A percentile compares a stretch with the other conserved stretches of the same genome.
These are phyloP conservation scores for Falco peregrinus DNA, from an alignment of 2,797 vertebrate genomes.

Conservation along the genomic window DNA sequence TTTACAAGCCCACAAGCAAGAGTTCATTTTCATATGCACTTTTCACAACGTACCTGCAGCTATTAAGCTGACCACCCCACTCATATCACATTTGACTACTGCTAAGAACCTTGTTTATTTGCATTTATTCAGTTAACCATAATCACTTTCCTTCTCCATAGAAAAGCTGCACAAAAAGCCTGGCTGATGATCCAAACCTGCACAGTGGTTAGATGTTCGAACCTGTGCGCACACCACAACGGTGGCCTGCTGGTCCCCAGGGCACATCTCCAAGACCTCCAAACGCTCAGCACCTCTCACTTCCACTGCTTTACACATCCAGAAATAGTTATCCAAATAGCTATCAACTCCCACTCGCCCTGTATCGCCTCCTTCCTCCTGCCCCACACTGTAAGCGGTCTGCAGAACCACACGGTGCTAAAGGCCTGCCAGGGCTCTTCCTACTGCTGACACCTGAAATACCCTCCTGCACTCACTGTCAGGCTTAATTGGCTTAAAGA, in stretches of 20 bases:
- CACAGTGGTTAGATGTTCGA: neutral
- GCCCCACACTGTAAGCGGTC: neutral
- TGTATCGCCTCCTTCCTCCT: rapidly evolving
- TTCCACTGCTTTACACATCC: neutral
- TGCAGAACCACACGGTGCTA: rapidly evolving
- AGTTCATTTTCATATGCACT: neutral
- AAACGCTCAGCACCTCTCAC: neutral
- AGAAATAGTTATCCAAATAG: neutral
- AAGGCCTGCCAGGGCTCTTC: neutral
- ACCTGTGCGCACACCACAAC: too few relatives aligned
- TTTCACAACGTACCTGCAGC: neutral
- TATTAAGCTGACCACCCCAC: neutral
- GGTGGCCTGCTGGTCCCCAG: rapidly evolving
- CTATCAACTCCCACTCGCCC: neutral
- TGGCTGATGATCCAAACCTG: neutral
- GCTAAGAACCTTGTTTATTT: neutral
- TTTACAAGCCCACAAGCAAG: neutral
- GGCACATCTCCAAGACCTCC: neutral
- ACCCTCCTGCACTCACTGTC: neutral
- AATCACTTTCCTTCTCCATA: neutral
- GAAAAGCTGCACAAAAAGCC: neutral
- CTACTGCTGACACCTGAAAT: neutral
- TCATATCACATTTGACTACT: neutral
- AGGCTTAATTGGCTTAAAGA: neutral
- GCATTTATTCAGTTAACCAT: neutral